Base-by-base conservation (phyloP, 1,140 invertebrate species). In the Heterodera schachtii region DNA sequence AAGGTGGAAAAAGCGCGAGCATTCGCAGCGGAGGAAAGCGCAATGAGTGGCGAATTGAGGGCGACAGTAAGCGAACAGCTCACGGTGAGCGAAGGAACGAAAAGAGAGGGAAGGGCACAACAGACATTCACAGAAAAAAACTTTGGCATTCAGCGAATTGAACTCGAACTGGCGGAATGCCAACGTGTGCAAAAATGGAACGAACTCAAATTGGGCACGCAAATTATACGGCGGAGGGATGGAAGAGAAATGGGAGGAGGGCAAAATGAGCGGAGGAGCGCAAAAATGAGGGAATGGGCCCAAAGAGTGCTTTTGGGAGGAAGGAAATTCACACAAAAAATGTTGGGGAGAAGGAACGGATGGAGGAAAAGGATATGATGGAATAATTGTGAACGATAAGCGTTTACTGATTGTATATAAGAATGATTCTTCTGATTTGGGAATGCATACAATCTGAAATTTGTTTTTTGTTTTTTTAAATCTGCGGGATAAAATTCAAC, bases 1-100 rank as follows among this genome's bases (percentile, higher is more conserved):
- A 71, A 71, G 69, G 44, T 71, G 69, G n/a, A 41, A 71, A 71
- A 71, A 31, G 31, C 44, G 9, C 69, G 69, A 60, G 57, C 57
- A 60, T 60, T 60, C 44, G 69, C 41, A 41, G 69, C 69, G 69
- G 69, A 43, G 44, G 44, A 21, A n/a, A 11, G n/a, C 44, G 21
- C 5, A 31, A 46, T 21, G 5, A 21, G 5, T 31, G 7, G 9
- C 57, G 57, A 60, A 19, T 60, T 11, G 57, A 60, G 57, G 57
- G 57, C 11, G 57, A 16, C 57, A 16, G 57, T 19, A 16, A 11
- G 57, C 11, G 57, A 60, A 60, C 9, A 60, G 19, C 57, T 60
- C 16, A 16, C 57, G 16, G 57, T 60, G 57, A 60, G 57, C 3
- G 57, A 16, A 16, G 57, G 57, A 31, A 4, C 19, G n/a, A n/a